Conservation (phyloP, 1,140 invertebrate species). For the Pogonomyrmex barbatus region DNA sequence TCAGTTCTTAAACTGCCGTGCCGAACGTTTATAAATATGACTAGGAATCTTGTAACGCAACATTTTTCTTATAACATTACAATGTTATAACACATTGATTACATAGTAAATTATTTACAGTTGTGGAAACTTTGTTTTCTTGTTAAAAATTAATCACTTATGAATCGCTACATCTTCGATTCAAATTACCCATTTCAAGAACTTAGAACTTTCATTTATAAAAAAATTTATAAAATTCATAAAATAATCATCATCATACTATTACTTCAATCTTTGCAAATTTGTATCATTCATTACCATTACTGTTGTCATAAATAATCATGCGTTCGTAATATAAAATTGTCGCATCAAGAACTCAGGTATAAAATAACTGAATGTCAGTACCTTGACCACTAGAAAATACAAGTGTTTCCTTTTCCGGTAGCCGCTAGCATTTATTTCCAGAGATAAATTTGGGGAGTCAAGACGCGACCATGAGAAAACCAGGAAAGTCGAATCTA, state of each 20-base stretch:
- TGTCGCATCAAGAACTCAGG: background rate
- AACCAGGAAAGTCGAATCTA: slow-evolving; percentile 69
- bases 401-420: slow-evolving; percentile 30
- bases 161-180: background rate
- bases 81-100: background rate
- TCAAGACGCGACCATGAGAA: slow-evolving; percentile 73
- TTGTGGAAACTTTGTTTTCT: too few species aligned
- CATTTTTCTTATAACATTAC: background rate
- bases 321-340: background rate
- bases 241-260: background rate
- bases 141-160: too few species aligned
- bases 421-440: slow-evolving; percentile 64
- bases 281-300: background rate
- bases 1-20: background rate
- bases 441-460: slow-evolving; percentile 75
- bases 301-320: background rate
- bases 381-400: slow-evolving; percentile 16
- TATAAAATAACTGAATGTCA: background rate
- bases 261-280: background rate
- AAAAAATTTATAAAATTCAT: background rate
- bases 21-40: background rate
- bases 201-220: background rate
- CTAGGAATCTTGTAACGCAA: background rate
- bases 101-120: background rate
- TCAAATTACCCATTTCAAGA: background rate